phyloP scores from a whole-genome alignment of 2,888 invertebrate species.

The Drosophila tanythrix region DNA sequence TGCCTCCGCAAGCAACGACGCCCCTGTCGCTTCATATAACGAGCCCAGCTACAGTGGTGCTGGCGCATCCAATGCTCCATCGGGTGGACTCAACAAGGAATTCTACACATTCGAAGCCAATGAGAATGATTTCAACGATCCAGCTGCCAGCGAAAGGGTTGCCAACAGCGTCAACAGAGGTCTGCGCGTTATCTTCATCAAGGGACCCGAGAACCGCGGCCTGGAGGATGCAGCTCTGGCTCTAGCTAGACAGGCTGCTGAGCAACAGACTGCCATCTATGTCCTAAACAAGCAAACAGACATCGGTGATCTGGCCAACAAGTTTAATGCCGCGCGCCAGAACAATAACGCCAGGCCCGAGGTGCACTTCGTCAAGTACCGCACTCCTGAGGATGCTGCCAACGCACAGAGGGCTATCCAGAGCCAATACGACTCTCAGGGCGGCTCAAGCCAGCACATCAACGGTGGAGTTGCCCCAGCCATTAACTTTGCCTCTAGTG shows the following conservation, averaged over 20 bases:
- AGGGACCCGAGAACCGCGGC: slow-evolving; percentile 81
- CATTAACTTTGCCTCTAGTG: slow-evolving; percentile 78
- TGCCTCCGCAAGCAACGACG: slow-evolving; percentile 50
- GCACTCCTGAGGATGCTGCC: slow-evolving; percentile 80
- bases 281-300: slow-evolving; percentile 80
- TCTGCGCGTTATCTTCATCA: slow-evolving; percentile 83
- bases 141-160: slow-evolving; percentile 58
- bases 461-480: slow-evolving; percentile 81
- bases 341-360: slow-evolving; percentile 77
- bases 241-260: slow-evolving; percentile 73
- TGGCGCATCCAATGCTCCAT: slow-evolving; percentile 44
- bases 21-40: slow-evolving; percentile 41
- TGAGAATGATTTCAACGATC: slow-evolving; percentile 73
- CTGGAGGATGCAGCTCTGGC: slow-evolving; percentile 79
- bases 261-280: slow-evolving; percentile 81
- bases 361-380: slow-evolving; percentile 83
- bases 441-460: slow-evolving; percentile 70
- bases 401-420: slow-evolving; percentile 81
- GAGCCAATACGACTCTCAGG: slow-evolving; percentile 74
- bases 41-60: slow-evolving; percentile 27
- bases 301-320: slow-evolving; percentile 72
- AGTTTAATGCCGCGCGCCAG: slow-evolving; percentile 67
- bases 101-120: slow-evolving; percentile 77
- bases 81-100: slow-evolving; percentile 72
- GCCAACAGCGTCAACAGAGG: slow-evolving; percentile 65